Base-by-base conservation (phyloP, 2,113 vertebrate species). In the Leptodactylus fuscus region DNA sequence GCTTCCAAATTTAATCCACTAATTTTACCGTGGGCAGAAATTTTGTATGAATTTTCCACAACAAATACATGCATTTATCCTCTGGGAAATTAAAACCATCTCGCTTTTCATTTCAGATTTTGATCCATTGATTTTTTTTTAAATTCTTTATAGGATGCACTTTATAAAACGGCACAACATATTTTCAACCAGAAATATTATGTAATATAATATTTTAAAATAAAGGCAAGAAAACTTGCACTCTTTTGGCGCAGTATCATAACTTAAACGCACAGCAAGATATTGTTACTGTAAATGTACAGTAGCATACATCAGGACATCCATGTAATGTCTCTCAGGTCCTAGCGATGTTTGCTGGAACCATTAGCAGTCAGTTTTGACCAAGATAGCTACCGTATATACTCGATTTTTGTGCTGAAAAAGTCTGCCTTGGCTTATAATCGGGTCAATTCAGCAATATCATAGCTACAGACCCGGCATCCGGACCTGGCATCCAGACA, bases 51-150 rank as follows among this genome's bases (percentile, higher is more conserved):
- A 53, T 44, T 70, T 34, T 79, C 48, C 22, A 22, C 32, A 34
- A 85, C 60, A 79, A 48, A 55, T 69, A 79, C 46, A 65, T 58
- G 75, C 49, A 85, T 79, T n/a, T 18, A 53, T 53, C 83, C 83
- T 44, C 41, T 53, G 83, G 83, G 83, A 85, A 79, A 85, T 85
- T 85, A 85, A 79, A 85, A 80, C 74, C 22, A 20, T 18, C 46
- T 38, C 58, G 34, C 70, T 79, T 85, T 55, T 85, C 69, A 79
- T 69, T 85, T 78, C 20, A 24, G 70, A 69, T 79, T 71, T 53
- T 85, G 75, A 85, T 85, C 36, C 55, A 70, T 79, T 71, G 75
- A 78, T 85, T 79, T 67, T 85, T 84, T 22, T 32, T 62, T 46
- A 32, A 44, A 44, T 44, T 48, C 7, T 48, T 48, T 51, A 49